Conservation (phyloP, 2,113 vertebrate genomes). For the Elachura formosa region DNA sequence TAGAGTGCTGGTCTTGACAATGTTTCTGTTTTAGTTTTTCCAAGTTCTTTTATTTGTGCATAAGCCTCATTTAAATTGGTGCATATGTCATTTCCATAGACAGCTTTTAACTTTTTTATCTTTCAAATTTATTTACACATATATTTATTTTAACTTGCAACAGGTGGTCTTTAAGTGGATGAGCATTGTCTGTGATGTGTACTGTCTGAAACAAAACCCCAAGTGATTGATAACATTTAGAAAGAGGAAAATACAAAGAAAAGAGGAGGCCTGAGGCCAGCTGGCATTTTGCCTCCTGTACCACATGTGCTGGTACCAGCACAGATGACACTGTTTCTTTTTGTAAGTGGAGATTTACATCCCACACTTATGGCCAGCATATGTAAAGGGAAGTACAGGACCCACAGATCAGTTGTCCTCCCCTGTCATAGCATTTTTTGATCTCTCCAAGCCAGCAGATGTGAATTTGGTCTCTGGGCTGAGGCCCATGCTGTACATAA, state of each 20-base stretch:
- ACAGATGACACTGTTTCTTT: neutral
- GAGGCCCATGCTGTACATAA: neutral
- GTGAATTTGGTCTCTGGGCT: neutral
- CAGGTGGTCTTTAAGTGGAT: neutral
- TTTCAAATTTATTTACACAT: neutral
- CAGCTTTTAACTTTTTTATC: neutral
- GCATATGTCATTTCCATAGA: neutral
- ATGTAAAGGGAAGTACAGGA: neutral
- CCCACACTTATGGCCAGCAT: neutral
- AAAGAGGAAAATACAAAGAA: neutral
- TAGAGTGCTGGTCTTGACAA: neutral
- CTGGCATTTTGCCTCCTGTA: neutral
- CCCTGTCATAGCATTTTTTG: neutral
- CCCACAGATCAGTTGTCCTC: neutral
- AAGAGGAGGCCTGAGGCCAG: neutral
- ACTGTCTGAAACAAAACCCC: neutral
- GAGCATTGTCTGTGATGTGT: neutral
- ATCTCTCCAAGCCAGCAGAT: constrained; percentile 20
- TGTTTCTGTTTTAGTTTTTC: neutral
- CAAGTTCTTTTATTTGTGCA: neutral
- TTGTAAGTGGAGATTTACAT: neutral
- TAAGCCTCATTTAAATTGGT: neutral
- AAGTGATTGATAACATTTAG: neutral
- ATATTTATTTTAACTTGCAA: neutral
- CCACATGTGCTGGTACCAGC: neutral